Percentiles rank a stretch among this genome's conserved stretches.
phyloP scores from a whole-genome alignment of 2,888 invertebrate species.

The Cheilosia impressa region DNA sequence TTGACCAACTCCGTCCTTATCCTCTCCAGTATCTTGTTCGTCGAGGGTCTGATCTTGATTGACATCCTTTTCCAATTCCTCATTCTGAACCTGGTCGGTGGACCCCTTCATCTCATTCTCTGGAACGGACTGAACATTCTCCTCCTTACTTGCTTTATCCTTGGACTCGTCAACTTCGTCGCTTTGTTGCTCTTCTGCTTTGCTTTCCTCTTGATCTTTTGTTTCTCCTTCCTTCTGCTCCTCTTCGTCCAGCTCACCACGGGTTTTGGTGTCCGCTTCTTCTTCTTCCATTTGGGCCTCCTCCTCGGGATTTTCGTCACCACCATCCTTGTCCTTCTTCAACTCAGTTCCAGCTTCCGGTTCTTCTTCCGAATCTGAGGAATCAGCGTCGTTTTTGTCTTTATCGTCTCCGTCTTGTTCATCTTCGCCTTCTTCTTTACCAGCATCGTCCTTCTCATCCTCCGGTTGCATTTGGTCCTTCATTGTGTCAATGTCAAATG shows the following conservation, averaged over 20 bases:
- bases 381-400: constrained; percentile 81
- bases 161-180: constrained; percentile 81
- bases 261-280: constrained; percentile 84
- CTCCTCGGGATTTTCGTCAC: constrained; percentile 84
- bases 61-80: constrained; percentile 82
- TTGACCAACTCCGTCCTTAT: constrained; percentile 88
- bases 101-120: constrained; percentile 81
- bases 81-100: constrained; percentile 81
- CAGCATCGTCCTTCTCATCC: constrained; percentile 78
- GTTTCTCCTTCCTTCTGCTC: constrained; percentile 83
- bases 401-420: constrained; percentile 84
- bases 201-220: constrained; percentile 85
- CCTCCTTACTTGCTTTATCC: constrained; percentile 82
- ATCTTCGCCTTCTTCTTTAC: constrained; percentile 83
- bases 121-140: constrained; percentile 82
- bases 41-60: constrained; percentile 84
- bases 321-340: constrained; percentile 86
- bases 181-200: constrained; percentile 83
- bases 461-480: constrained; percentile 85
- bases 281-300: constrained; percentile 79
- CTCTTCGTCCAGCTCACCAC: constrained; percentile 80
- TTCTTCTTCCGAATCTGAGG: constrained; percentile 59
- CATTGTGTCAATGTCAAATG: constrained; percentile 93
- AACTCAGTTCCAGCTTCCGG: constrained; percentile 59
- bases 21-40: constrained; percentile 85